Base-by-base conservation (phyloP, 2,888 invertebrate genomes). In the Amorpha juglandis region DNA sequence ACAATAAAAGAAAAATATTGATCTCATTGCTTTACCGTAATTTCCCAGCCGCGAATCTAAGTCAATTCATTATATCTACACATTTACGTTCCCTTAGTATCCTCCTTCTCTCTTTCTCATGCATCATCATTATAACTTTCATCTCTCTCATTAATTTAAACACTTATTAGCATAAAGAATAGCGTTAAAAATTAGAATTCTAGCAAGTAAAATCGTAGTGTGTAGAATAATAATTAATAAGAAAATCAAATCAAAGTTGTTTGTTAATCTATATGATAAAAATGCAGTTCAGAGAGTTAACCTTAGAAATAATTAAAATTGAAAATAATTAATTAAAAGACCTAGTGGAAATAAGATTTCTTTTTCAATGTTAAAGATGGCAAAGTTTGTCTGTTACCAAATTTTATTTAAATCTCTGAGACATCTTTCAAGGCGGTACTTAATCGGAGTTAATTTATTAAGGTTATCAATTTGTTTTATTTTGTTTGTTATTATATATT, bases 261-360 rank as follows among this genome's bases (percentile, higher is more conserved):
- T 92, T 91, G 92, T 92, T 92, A 92, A 92, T 89, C 86, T 86
- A 81, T 85, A 90, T 83, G 83, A 89, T 90, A 91, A 90, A 92
- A 90, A 77, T 91, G 92, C 92, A 92, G 91, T 93, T 92, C 93
- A 92, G 93, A 92, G 89, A 81, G 82, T 91, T 92, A 91, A 90
- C 84, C 87, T 87, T 91, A 92, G 88, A 76, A 71, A 75, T 80
- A 82, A 84, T 77, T 81, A 80, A 87, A 88, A 83, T 84, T 73
- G 78, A 78, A 80, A 78, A 80, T 89, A 89, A 89, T 81, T 82
- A 81, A 83, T 85, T 85, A 87, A 91, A 91, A 79, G 76, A 74
- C 73, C 74, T 85, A 86, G 84, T 79, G 70, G 73, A 84, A 80
- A 75, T 80, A 83, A 83, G 83, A 68, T 71, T 66, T 71, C 67